A percentile compares a stretch with the other conserved stretches of the same genome.
phyloP scores from a whole-genome alignment of 2,113 vertebrate species.

The Macheiramphus alcinus region DNA sequence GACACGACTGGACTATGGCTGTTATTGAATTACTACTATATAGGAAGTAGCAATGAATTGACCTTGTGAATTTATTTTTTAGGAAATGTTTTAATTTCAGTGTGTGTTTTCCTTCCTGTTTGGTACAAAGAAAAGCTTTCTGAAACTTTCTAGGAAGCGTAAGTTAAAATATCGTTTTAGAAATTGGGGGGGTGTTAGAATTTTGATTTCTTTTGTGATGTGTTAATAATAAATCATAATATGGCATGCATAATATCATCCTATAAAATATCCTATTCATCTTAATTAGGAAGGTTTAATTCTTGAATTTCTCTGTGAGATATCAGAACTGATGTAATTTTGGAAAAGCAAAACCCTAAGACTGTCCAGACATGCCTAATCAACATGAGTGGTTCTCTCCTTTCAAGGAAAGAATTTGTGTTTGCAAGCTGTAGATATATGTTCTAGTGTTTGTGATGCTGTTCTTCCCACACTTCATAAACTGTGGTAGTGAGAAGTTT shows the following conservation, averaged over 20 bases:
- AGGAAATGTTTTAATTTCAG: neutral
- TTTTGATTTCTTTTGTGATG: neutral
- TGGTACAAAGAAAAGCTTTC: neutral
- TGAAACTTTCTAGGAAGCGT: neutral
- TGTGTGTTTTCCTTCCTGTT: neutral
- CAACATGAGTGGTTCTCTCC: neutral
- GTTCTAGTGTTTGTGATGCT: neutral
- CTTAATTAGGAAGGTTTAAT: neutral
- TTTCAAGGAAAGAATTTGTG: neutral
- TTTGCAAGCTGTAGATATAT: neutral
- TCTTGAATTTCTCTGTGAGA: neutral
- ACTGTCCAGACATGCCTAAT: neutral
- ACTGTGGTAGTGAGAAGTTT: neutral
- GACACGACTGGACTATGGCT: neutral
- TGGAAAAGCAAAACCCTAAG: neutral
- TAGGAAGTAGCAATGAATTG: neutral
- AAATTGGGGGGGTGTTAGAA: neutral
- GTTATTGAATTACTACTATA: neutral
- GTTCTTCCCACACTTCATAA: neutral
- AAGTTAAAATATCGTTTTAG: neutral
- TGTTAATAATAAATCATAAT: neutral
- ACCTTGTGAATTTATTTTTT: neutral
- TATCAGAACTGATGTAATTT: neutral
- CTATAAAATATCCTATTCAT: neutral
- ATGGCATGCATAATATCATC: neutral